Evolutionary conservation across 2,888 invertebrate genomes (phyloP).

Genomic region (Caenorhabditis sp.): DNA sequence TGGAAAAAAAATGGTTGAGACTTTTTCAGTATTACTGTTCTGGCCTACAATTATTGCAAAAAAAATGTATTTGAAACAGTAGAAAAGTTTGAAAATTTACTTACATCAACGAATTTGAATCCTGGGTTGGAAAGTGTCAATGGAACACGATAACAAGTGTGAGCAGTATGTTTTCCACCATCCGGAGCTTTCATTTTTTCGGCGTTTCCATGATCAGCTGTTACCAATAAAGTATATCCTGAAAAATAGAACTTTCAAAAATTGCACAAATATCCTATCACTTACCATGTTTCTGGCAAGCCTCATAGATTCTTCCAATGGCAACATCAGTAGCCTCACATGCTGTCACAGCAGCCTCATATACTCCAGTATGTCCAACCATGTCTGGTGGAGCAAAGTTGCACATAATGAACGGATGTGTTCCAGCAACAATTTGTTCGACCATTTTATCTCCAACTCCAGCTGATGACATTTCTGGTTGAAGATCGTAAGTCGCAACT

Average conservation of each 20-base stretch:
- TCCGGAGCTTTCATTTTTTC: conserved; percentile 73
- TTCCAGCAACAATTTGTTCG: conserved; percentile 63
- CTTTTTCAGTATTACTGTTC: not conserved
- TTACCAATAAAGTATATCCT: conserved; percentile 50
- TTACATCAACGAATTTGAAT: conserved; percentile 58
- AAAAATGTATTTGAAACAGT: not conserved
- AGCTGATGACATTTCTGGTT: conserved; percentile 73
- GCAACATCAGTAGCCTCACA: conserved; percentile 69
- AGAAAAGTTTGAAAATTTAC: too few relatives aligned
- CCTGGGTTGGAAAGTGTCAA: conserved; percentile 64
- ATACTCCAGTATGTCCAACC: conserved; percentile 73
- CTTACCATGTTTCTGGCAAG: conserved; percentile 64
- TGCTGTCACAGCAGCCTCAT: conserved; percentile 51
- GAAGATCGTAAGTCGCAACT: conserved; percentile 73
- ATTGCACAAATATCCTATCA: conserved; percentile 67
- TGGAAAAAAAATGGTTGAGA: conserved; percentile 8
- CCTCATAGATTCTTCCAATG: conserved; percentile 72
- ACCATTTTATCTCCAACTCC: conserved; percentile 73
- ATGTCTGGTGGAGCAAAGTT: conserved; percentile 74
- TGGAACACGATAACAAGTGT: conserved; percentile 72
- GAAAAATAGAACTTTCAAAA: conserved; percentile 33
- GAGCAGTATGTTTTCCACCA: conserved; percentile 73
- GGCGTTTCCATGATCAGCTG: conserved; percentile 73
- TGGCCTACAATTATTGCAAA: not conserved
- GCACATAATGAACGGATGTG: conserved; percentile 73